Conservation (phyloP, 64 coral and sea anemone genomes). For the Hydrozoanthus tunicans region DNA sequence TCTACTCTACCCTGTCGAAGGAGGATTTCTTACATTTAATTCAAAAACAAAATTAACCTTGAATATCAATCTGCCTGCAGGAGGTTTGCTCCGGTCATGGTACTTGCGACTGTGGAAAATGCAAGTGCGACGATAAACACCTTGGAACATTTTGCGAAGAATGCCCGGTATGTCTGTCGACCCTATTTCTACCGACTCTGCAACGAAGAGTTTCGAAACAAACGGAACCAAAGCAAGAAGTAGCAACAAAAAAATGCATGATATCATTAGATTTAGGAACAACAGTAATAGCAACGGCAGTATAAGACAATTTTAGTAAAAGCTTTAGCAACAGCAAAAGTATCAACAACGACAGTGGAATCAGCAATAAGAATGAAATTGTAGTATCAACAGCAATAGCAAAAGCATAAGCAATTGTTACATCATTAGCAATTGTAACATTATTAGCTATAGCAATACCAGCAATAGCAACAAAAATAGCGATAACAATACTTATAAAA, state of each 20-base stretch:
- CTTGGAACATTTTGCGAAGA: constrained; percentile 31
- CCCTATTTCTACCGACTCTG: background rate
- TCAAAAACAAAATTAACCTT: background rate
- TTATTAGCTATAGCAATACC: background rate
- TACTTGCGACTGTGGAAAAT: constrained; percentile 20
- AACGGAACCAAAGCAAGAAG: background rate
- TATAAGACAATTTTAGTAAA: background rate
- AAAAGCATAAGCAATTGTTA: background rate
- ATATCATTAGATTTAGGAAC: background rate
- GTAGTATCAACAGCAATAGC: background rate
- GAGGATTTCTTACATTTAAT: too few relatives aligned
- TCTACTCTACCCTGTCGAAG: too few relatives aligned
- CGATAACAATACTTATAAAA: background rate
- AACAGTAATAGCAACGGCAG: background rate
- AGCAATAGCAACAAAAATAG: background rate
- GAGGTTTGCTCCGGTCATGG: constrained; percentile 15
- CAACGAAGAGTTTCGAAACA: too few relatives aligned
- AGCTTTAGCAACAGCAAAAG: background rate
- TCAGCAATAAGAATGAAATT: background rate
- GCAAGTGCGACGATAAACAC: constrained; percentile 16
- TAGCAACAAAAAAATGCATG: background rate
- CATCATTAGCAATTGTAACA: background rate
- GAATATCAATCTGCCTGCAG: background rate
- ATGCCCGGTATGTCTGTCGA: constrained; percentile 10
- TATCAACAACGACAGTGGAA: background rate